Base-by-base conservation (phyloP, 1,140 invertebrate genomes). In the Steinernema feltiae region DNA sequence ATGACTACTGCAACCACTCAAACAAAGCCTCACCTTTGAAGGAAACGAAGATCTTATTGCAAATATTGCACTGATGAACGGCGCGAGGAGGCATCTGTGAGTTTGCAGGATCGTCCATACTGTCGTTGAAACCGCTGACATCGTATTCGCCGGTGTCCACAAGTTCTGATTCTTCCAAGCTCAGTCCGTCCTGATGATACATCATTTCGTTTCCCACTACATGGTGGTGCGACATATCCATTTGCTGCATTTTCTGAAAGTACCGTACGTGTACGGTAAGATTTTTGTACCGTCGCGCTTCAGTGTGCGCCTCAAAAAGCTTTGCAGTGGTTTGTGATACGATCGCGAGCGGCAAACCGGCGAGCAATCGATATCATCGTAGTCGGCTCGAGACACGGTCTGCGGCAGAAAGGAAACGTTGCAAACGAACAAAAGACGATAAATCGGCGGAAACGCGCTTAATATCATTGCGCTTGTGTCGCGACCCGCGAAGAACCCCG, bases 21-120 rank as follows among this genome's bases (percentile, higher is more conserved):
- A 73, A 73, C 29, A 17, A 77, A 18, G 1, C 1, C 12, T 35
- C 53, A 84, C 84, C 84, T 85, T 85, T 85, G 69, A 83, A 83
- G 0, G 84, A 85, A 48, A 85, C 84, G 73, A 85, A 85, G 46
- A 85, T 86, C 76, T 85, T 85, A 73, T 85, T 86, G 76, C 84
- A 85, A 21, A 80, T 76, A 30, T 83, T 79, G 48, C 84, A 85
- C 69, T 85, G 84, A 73, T 85, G 84, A 1, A 86, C 83, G 12
- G 83, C 78, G 21, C 80, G 75, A 3, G 78, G 83, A 32, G 77
- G 53, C 21, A 32, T 21, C 76, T 7, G 24, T 27, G 53, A 63
- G 53, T 63, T 63, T 7, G 7, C 3, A 3, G 53, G 53, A 21
- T 63, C 53, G 53, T 63, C 53, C 15, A 63, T 3, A 27, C 53